Base-by-base conservation (phyloP, 2,888 invertebrate genomes). In the Tinea trinotella region DNA sequence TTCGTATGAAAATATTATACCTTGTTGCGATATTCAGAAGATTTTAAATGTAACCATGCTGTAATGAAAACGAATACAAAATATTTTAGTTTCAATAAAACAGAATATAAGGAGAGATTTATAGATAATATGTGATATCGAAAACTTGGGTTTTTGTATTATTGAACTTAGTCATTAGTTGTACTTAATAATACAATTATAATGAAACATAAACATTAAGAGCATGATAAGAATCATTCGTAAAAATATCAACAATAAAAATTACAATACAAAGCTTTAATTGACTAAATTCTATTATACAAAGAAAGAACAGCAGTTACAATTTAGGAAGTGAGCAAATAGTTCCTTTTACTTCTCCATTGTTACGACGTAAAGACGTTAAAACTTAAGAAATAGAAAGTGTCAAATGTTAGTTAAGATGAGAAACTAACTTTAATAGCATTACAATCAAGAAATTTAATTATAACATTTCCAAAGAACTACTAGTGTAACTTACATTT, bases 1-100 rank as follows among this genome's bases (percentile, higher is more conserved):
- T 73, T 64, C 70, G 66, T 74, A 69, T 68, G 67, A 71, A 74
- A 72, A 70, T 70, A 69, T 71, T 67, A 67, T 68, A 55, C 5
- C 52, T 22, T 22, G 20, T 18, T 50, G 24, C 22, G 50, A 50
- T 50, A 24, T 50, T 22, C 50, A 24, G 22, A 12, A 22, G 35
- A 46, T 20, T 48, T 53, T 53, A 53, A 56, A 52, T 53, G 53
- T 55, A 34, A 30, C 35, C 9, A 36, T 9, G 35, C 54, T 13
- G 30, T 46, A 24, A 53, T 46, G 46, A 46, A 46, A 46, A 18
- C 5, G 10, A 19, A 46, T 19, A 46, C 10, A 46, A 46, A 17
- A 44, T 44, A 17, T 40, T 40, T 40, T 40, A 13, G 40, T 40
- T 40, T 40, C 13, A 40, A 30, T 30, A 30, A 30, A 7, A 30